A percentile compares a stretch with the other conserved stretches of the same genome.
Evolutionary conservation across 2,797 vertebrate genomes (phyloP).

Genomic region (Manis crassicaudata): DNA sequence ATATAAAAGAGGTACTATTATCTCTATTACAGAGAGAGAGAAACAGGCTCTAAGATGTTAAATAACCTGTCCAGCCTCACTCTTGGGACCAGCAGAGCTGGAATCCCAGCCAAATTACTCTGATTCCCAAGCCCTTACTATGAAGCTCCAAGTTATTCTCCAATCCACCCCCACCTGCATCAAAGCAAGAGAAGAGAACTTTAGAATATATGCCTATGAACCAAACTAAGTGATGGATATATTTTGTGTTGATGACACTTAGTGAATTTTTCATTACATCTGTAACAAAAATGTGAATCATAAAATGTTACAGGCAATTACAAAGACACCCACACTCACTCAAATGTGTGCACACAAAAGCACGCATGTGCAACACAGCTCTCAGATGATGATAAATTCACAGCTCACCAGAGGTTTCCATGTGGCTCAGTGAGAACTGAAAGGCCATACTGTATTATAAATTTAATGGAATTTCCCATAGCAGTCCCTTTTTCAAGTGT

Average conservation of each 20-base stretch:
- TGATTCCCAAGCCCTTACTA: fast-evolving
- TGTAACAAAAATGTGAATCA: not conserved
- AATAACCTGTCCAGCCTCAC: not conserved
- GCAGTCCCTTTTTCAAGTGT: not conserved
- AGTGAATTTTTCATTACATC: not conserved
- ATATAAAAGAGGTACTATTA: not conserved
- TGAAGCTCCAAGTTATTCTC: fast-evolving
- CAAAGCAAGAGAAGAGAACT: not conserved
- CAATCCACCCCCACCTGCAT: not conserved
- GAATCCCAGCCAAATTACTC: not conserved
- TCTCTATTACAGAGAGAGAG: not conserved
- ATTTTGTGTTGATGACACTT: not conserved
- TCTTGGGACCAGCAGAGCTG: fast-evolving
- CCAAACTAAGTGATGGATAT: not conserved
- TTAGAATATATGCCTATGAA: not conserved
- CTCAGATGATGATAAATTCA: fast-evolving
- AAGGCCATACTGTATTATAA: not conserved
- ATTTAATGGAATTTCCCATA: not conserved
- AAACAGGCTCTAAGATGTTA: not conserved
- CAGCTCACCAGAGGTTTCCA: not conserved
- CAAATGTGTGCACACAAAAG: fast-evolving
- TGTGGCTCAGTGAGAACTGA: not conserved
- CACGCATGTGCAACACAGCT: fast-evolving
- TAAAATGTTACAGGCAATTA: not conserved
- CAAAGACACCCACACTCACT: not conserved